phyloP scores from a whole-genome alignment of 2,113 vertebrate species.

The Natator depressus region DNA sequence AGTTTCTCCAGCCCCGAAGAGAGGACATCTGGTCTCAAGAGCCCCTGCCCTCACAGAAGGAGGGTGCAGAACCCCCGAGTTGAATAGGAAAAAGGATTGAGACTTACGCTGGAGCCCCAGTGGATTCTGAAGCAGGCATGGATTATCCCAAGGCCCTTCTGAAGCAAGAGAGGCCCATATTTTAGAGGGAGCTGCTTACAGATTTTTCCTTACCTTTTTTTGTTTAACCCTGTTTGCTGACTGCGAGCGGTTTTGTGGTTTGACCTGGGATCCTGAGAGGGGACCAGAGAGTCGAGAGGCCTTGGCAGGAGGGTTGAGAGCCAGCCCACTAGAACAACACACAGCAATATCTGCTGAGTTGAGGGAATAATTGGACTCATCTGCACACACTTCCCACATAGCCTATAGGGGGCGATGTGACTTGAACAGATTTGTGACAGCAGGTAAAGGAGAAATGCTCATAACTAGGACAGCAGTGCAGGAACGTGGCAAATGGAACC shows the following conservation, averaged over 20 bases:
- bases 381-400: not conserved
- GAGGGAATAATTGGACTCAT: not conserved
- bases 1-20: not conserved
- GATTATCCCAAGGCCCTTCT: not conserved
- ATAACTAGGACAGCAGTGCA: not conserved
- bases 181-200: not conserved
- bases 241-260: not conserved
- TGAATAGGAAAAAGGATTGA: not conserved
- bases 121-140: no score
- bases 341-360: not conserved
- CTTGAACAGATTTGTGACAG: not conserved
- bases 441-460: not conserved
- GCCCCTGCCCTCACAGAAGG: not conserved
- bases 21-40: not conserved
- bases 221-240: not conserved
- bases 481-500: not conserved
- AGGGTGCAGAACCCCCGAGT: not conserved
- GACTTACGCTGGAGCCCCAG: not conserved
- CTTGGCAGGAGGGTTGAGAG: not conserved
- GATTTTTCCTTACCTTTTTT: not conserved
- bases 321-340: not conserved
- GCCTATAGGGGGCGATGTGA: not conserved
- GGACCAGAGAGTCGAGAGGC: not conserved
- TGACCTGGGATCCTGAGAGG: not conserved
- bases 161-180: not conserved